Conservation (phyloP, 2,888 invertebrate genomes). For the Eristalis arbustorum region DNA sequence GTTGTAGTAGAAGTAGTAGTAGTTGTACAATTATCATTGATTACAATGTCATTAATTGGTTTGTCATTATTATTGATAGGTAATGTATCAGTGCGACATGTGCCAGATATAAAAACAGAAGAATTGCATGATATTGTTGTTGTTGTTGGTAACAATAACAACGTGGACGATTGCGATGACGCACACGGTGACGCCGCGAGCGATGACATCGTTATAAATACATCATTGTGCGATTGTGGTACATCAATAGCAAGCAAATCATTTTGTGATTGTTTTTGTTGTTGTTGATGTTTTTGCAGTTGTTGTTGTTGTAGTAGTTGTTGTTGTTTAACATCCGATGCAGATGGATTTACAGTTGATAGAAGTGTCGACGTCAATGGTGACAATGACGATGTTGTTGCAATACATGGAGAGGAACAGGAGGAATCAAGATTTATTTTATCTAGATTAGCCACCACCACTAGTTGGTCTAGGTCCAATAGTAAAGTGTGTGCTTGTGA, state of each 20-base stretch:
- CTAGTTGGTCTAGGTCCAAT: conserved; percentile 82
- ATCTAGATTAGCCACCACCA: conserved; percentile 81
- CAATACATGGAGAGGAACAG: conserved; percentile 76
- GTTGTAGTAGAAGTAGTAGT: conserved; percentile 65
- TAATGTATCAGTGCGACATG: conserved; percentile 61
- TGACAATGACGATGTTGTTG: conserved; percentile 62
- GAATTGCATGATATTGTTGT: conserved; percentile 37
- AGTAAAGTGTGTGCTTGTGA: conserved; percentile 81
- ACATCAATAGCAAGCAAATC: conserved; percentile 61
- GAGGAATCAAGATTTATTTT: conserved; percentile 81
- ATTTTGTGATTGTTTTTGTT: not conserved
- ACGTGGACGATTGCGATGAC: conserved; percentile 24
- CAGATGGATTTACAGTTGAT: conserved; percentile 70
- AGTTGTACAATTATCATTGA: conserved; percentile 59
- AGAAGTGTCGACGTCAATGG: conserved; percentile 69
- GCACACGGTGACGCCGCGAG: not conserved
- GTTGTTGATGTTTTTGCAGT: not conserved
- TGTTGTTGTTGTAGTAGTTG: not conserved
- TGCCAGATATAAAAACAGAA: conserved; percentile 57
- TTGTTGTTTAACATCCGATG: conserved; percentile 71
- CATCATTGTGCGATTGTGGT: conserved; percentile 38
- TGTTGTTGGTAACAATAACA: conserved; percentile 55
- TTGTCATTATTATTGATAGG: conserved; percentile 51
- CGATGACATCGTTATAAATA: conserved; percentile 53
- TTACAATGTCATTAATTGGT: conserved; percentile 60